A percentile compares a stretch with the other conserved stretches of the same genome.
Evolutionary conservation across 2,797 vertebrate species (phyloP).

Genomic region (Podarcis siculus): DNA sequence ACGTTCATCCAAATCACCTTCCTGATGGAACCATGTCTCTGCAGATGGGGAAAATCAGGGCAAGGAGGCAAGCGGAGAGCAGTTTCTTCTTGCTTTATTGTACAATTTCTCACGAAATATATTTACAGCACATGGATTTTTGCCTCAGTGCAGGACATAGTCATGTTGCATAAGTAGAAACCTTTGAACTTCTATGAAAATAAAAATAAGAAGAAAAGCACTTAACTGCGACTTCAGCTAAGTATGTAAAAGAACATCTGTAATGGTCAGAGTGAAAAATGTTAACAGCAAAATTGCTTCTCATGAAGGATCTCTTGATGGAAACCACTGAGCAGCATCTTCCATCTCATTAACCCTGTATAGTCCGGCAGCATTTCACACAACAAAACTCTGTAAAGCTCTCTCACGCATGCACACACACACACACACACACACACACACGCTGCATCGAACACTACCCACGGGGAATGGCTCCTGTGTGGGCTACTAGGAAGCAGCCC

Average conservation of each 20-base stretch:
- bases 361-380: constrained; percentile 73
- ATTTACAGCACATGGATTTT: constrained; percentile 95
- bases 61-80: constrained; percentile 59
- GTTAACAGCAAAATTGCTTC: constrained; percentile 80
- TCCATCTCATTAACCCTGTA: constrained; percentile 74
- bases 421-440: constrained; percentile 60
- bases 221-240: constrained; percentile 84
- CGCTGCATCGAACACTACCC: constrained; percentile 44
- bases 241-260: constrained; percentile 85
- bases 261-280: constrained; percentile 81
- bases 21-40: constrained; percentile 28
- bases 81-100: constrained; percentile 79
- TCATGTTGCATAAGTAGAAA: constrained; percentile 99
- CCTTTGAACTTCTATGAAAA: constrained; percentile 86
- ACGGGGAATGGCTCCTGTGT: not conserved
- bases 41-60: constrained; percentile 45
- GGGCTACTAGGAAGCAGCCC: not conserved
- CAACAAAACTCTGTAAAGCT: constrained; percentile 78
- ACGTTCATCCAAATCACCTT: too few species aligned
- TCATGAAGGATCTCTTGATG: constrained; percentile 69
- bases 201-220: constrained; percentile 80
- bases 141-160: constrained; percentile 96
- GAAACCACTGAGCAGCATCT: constrained; percentile 71
- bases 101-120: constrained; percentile 95
- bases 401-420: too few species aligned